Percentiles rank a stretch among this genome's conserved stretches.
These are phyloP conservation scores for Chymomyza procnemis DNA, from an alignment of 2,888 invertebrate species.

Conservation along the genomic window DNA sequence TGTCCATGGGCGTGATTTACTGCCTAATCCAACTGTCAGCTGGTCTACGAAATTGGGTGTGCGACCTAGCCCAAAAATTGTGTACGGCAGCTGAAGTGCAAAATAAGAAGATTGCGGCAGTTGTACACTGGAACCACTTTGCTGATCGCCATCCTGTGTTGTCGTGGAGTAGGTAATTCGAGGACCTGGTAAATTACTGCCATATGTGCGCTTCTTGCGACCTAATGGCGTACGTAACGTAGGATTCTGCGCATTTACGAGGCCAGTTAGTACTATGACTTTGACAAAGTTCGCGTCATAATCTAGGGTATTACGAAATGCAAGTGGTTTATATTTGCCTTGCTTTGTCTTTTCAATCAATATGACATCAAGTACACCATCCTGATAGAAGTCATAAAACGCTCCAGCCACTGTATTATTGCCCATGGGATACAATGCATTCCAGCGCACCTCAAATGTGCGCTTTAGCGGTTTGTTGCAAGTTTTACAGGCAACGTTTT, in stretches of 20 bases:
- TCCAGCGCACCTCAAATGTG: constrained; percentile 89
- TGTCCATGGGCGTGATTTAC: constrained; percentile 87
- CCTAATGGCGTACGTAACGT: constrained; percentile 86
- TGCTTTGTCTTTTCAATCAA: constrained; percentile 82
- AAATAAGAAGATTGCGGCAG: constrained; percentile 94
- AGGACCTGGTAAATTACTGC: constrained; percentile 95
- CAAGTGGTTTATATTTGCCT: constrained; percentile 83
- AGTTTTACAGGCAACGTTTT: constrained; percentile 86
- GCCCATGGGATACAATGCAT: constrained; percentile 84
- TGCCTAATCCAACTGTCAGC: constrained; percentile 88
- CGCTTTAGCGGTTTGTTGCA: constrained; percentile 82
- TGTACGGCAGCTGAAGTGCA: constrained; percentile 95
- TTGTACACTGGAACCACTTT: constrained; percentile 91
- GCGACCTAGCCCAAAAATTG: constrained; percentile 97
- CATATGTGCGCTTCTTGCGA: constrained; percentile 88
- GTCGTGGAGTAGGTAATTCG: constrained; percentile 91
- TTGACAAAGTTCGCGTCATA: constrained; percentile 98
- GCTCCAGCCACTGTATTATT: constrained; percentile 89
- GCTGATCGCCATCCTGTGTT: constrained; percentile 90
- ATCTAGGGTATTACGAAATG: constrained; percentile 91
- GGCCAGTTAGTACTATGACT: constrained; percentile 93
- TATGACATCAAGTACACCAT: constrained; percentile 93
- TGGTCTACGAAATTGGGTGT: constrained; percentile 98
- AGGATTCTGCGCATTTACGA: constrained; percentile 85
- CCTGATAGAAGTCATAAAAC: constrained; percentile 96